phyloP scores from a whole-genome alignment of 2,888 invertebrate genomes.

The Invenusta paracnida region DNA sequence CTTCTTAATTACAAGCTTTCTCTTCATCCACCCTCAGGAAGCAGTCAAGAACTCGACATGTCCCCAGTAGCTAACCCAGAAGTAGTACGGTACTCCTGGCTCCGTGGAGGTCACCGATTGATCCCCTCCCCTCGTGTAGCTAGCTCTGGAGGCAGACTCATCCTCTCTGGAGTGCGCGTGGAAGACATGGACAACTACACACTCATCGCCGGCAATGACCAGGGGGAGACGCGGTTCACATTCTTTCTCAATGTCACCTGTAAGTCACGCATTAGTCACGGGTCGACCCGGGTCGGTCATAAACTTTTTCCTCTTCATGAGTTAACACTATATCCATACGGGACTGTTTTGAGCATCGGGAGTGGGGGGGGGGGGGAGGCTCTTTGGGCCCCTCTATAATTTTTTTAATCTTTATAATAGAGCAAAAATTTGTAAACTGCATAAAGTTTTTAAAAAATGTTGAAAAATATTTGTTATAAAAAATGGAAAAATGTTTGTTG shows the following conservation, averaged over 20 bases:
- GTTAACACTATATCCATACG: no score
- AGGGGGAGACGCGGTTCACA: constrained; percentile 27
- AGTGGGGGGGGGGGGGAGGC: no score
- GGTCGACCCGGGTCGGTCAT: no score
- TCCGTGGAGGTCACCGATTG: not conserved
- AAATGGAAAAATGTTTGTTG: no score
- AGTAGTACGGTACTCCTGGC: constrained; percentile 19
- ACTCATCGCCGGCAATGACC: constrained; percentile 25
- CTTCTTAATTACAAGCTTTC: not conserved
- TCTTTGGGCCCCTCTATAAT: no score
- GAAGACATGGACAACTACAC: constrained; percentile 32
- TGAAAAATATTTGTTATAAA: no score
- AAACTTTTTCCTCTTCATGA: no score
- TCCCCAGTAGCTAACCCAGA: constrained; percentile 26
- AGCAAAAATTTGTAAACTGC: no score
- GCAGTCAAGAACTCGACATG: constrained; percentile 18
- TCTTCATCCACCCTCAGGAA: not conserved
- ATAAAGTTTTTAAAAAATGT: no score
- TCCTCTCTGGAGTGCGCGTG: not conserved
- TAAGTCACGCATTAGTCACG: no score
- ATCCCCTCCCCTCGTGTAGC: not conserved
- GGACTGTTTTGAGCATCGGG: no score
- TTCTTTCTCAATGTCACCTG: constrained; percentile 33
- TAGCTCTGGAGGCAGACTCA: not conserved
- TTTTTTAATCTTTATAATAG: no score